Conservation (phyloP, 2,888 invertebrate genomes). For the Neoitamus cyanurus region DNA sequence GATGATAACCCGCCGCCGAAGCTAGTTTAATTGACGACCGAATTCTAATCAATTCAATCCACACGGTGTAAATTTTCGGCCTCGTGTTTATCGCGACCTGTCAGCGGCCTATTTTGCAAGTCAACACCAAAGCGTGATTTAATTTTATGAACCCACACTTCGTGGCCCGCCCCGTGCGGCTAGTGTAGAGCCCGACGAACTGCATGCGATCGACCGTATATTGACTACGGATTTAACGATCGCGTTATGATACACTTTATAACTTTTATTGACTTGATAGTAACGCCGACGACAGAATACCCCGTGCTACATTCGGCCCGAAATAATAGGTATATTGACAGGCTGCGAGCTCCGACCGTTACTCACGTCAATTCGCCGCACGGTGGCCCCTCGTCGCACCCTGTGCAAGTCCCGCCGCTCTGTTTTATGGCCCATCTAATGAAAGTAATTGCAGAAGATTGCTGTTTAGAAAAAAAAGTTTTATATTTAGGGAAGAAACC, state of each 20-base stretch:
- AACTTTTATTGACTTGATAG: constrained; percentile 1
- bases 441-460: neutral
- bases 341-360: neutral
- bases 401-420: neutral
- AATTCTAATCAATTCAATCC: constrained; percentile 4
- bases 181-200: neutral
- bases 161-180: neutral
- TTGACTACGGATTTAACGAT: neutral
- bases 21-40: neutral
- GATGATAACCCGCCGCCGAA: neutral
- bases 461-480: neutral
- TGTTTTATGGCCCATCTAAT: neutral
- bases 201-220: neutral
- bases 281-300: neutral
- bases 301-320: neutral
- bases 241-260: constrained; percentile 7
- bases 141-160: constrained; percentile 7
- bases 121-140: constrained; percentile 2
- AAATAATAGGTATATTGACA: neutral
- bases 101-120: constrained; percentile 2
- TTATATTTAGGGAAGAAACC: neutral
- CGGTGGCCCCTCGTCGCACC: neutral
- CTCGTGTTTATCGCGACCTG: constrained; percentile 1
- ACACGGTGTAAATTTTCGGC: neutral
- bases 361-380: neutral